These are phyloP conservation scores for Drosophila jambulina DNA, from an alignment of 1,140 invertebrate species.

Conservation along the genomic window DNA sequence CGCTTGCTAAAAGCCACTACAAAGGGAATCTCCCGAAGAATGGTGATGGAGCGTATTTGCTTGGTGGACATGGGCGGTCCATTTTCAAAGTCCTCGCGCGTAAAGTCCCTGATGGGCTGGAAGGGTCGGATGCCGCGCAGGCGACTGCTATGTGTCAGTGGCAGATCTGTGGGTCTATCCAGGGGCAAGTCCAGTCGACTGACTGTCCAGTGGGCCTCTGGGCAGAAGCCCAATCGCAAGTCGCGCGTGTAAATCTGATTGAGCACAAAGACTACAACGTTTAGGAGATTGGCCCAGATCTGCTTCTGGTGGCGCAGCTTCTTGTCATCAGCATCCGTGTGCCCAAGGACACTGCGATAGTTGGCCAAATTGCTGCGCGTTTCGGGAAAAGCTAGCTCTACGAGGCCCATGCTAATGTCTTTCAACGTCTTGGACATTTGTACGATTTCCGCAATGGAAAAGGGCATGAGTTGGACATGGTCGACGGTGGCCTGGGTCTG, in stretches of 20 bases:
- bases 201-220: constrained; percentile 91
- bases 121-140: constrained; percentile 88
- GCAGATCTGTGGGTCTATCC: constrained; percentile 88
- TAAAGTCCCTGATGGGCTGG: constrained; percentile 87
- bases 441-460: constrained; percentile 86
- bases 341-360: constrained; percentile 84
- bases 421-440: constrained; percentile 90
- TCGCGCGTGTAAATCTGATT: constrained; percentile 94
- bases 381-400: constrained; percentile 96
- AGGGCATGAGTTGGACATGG: constrained; percentile 80
- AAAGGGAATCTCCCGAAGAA: constrained; percentile 97
- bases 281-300: constrained; percentile 87
- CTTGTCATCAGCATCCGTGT: constrained; percentile 71
- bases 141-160: constrained; percentile 87
- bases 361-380: constrained; percentile 87
- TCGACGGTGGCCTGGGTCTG: constrained; percentile 39
- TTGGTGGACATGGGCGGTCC: constrained; percentile 94
- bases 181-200: constrained; percentile 89
- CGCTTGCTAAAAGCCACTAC: constrained; percentile 95
- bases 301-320: constrained; percentile 85
- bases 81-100: constrained; percentile 89
- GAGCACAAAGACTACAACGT: constrained; percentile 88
- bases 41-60: constrained; percentile 94
- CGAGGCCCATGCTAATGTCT: constrained; percentile 94
- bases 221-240: constrained; percentile 90